phyloP scores from a whole-genome alignment of 2,888 invertebrate species.

The Pollenia labialis region DNA sequence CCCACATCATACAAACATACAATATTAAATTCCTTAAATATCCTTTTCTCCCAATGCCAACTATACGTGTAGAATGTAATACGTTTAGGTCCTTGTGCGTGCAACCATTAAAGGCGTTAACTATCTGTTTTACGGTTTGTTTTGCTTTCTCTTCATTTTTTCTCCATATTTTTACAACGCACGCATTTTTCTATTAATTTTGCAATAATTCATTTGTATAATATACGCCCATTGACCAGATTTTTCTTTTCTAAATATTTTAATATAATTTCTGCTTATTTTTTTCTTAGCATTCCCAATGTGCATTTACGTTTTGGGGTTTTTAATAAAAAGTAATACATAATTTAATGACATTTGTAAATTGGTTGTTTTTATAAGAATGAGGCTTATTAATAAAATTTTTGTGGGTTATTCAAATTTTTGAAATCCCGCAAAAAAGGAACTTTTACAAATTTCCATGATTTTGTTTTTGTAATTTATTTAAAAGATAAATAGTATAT shows the following conservation, averaged over 20 bases:
- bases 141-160: slow-evolving; percentile 62
- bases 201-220: slow-evolving; percentile 63
- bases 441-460: too few relatives aligned
- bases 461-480: too few relatives aligned
- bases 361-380: too few relatives aligned
- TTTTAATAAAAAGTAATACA: slow-evolving; percentile 6
- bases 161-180: slow-evolving; percentile 57
- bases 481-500: too few relatives aligned
- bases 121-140: slow-evolving; percentile 50
- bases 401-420: too few relatives aligned
- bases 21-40: slow-evolving; percentile 76
- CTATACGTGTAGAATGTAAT: not conserved
- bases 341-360: not conserved
- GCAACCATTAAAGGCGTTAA: slow-evolving; percentile 71
- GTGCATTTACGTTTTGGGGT: not conserved
- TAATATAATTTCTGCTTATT: slow-evolving; percentile 18
- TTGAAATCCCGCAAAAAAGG: too few relatives aligned
- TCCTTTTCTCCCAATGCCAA: slow-evolving; percentile 38
- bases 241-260: slow-evolving; percentile 35
- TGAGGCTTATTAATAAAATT: too few relatives aligned
- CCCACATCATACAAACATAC: slow-evolving; percentile 77
- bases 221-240: slow-evolving; percentile 66
- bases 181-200: slow-evolving; percentile 70
- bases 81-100: slow-evolving; percentile 38
- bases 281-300: not conserved